Evolutionary conservation across 2,113 vertebrate genomes (phyloP), one percentile per base, ranked within the genome.

Genomic region (Spheniscus mendiculus): DNA sequence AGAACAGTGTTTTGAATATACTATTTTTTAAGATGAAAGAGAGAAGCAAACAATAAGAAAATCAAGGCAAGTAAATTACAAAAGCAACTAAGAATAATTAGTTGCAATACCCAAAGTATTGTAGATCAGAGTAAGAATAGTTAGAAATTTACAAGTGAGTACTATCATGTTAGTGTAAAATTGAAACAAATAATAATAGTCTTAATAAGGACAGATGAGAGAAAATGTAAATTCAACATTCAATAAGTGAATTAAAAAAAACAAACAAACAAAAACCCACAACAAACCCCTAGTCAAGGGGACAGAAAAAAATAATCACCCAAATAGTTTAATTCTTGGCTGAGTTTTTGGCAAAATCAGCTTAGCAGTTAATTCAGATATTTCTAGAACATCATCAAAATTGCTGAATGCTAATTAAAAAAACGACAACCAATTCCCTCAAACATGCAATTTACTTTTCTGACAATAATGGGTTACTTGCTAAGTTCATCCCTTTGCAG

Each of bases 241-340:
- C 30, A 61, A 4, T 26, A 77, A 27, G 7, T 42, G 6, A 49
- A 62, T 67, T 78, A 13, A 81, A 53, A 87, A 34, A 83, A 34
- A 1, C n/a, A 15, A 15, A 5, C 8, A 19, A 55, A 52, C 17
- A 7, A 55, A 30, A 32, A 6, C 1, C 6, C 8, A 58, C 34
- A 19, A 21, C 17, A 36, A 49, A 67, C 16, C 29, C 29, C 38
- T 47, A 71, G 40, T 59, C 47, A 38, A 38, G 32, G 27, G 14
- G 27, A 36, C 9, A 3, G 9, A 12, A 59, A 27, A 47, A 45
- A 65, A 88, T 7, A 56, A 23, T 21, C 32, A 34, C 19, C 18
- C 30, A 16, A 44, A 71, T 12, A 3, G 47, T 87, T 66, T 59
- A 71, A 42, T 34, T 55, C 36, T 20, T 53, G 34, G 23, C 20